A percentile compares a stretch with the other conserved stretches of the same genome.
Conservation (phyloP, 2,888 invertebrate species). For the Cynaeus angustus region DNA sequence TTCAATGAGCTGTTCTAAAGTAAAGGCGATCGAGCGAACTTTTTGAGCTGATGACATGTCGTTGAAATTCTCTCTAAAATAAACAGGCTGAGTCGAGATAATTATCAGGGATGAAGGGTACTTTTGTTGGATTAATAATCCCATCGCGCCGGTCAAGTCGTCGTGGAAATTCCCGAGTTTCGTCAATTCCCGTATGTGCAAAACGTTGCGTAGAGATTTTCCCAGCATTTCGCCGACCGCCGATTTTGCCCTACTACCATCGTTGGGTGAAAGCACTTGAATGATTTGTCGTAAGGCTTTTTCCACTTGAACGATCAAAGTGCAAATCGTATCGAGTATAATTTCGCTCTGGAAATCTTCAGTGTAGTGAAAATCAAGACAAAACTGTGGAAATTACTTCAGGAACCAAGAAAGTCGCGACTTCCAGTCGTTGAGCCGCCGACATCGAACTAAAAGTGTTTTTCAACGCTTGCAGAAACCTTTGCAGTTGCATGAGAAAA, state of each 20-base stretch:
- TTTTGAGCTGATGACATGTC: constrained; percentile 77
- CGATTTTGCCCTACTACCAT: constrained; percentile 56
- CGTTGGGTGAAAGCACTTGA: constrained; percentile 67
- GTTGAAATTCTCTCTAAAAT: constrained; percentile 75
- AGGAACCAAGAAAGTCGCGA: constrained; percentile 79
- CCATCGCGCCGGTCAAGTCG: constrained; percentile 73
- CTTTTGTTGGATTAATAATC: constrained; percentile 74
- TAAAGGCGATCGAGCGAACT: constrained; percentile 76
- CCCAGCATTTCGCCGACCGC: constrained; percentile 64
- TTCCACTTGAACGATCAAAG: constrained; percentile 76
- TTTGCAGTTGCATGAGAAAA: constrained; percentile 77
- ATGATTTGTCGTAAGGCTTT: constrained; percentile 77
- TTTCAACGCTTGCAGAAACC: constrained; percentile 76
- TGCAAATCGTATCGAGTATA: constrained; percentile 76
- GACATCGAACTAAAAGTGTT: constrained; percentile 76
- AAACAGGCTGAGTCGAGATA: background rate
- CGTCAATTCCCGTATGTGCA: constrained; percentile 74
- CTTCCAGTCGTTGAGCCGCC: constrained; percentile 75
- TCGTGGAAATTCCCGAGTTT: constrained; percentile 75
- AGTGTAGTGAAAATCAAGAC: background rate
- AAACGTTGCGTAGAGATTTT: constrained; percentile 67
- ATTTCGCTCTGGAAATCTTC: constrained; percentile 74
- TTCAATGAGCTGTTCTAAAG: constrained; percentile 77
- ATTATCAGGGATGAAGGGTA: background rate
- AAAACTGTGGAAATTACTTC: constrained; percentile 71